A percentile compares a stretch with the other conserved stretches of the same genome.
These are phyloP conservation scores for Sminthurinus signatus DNA, from an alignment of 1,140 invertebrate genomes.

Conservation along the genomic window DNA sequence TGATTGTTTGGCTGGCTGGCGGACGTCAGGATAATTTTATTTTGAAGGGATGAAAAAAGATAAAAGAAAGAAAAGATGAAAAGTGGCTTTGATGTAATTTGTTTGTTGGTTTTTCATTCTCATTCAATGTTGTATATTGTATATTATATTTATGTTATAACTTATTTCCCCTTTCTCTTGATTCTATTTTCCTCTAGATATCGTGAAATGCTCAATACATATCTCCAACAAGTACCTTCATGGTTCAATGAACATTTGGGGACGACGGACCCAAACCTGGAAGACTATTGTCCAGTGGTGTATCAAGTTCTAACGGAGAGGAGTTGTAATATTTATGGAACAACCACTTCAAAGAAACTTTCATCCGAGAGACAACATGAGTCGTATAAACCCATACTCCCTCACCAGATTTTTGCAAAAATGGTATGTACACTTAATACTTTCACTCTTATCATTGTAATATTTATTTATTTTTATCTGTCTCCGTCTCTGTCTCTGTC, in stretches of 20 bases:
- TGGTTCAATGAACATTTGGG: constrained; percentile 38
- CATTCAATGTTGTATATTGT: no score
- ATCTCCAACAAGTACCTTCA: constrained; percentile 29
- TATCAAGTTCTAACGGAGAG: constrained; percentile 35
- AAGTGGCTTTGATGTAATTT: constrained; percentile 1
- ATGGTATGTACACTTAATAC: constrained; percentile 26
- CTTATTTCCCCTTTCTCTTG: no score
- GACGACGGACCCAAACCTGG: constrained; percentile 33
- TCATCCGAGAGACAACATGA: constrained; percentile 25
- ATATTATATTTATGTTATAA: no score
- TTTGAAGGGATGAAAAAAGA: no score
- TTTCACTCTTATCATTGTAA: not conserved
- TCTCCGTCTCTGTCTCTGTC: no score
- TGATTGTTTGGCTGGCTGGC: no score
- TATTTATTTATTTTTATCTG: not conserved
- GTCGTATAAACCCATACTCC: constrained; percentile 32
- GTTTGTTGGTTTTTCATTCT: constrained; percentile 14
- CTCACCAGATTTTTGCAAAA: constrained; percentile 40
- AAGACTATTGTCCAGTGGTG: constrained; percentile 37
- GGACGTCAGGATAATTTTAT: no score
- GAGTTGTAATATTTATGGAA: constrained; percentile 37
- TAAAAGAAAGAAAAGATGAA: no score
- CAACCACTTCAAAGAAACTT: constrained; percentile 25
- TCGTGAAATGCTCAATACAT: constrained; percentile 39
- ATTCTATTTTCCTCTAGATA: constrained; percentile 26